These are phyloP conservation scores for Tyria jacobaeae DNA, from an alignment of 2,888 invertebrate genomes.

Conservation along the genomic window DNA sequence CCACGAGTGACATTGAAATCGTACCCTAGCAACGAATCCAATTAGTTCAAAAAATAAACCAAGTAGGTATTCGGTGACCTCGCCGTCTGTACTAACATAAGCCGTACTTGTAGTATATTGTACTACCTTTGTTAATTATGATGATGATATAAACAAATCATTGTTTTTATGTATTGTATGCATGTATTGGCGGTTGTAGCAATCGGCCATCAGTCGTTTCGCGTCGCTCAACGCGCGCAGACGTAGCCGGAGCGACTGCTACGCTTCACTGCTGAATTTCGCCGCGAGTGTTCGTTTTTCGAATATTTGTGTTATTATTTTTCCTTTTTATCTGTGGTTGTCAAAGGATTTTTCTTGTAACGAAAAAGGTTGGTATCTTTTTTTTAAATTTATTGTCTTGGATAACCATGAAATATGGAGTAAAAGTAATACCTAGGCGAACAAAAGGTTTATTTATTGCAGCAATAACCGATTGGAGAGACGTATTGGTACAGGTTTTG, in stretches of 20 bases:
- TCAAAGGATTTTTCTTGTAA: slow-evolving; percentile 72
- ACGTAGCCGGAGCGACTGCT: slow-evolving; percentile 46
- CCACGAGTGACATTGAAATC: slow-evolving; percentile 38
- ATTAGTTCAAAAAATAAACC: slow-evolving; percentile 25
- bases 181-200: slow-evolving; percentile 26
- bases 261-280: slow-evolving; percentile 36
- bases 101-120: slow-evolving; percentile 11
- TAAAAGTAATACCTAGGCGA: slow-evolving; percentile 20
- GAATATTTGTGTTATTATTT: slow-evolving; percentile 65
- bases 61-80: slow-evolving; percentile 34
- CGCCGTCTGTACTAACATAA: slow-evolving; percentile 22
- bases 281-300: slow-evolving; percentile 74
- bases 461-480: slow-evolving; percentile 17
- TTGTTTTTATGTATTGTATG: slow-evolving; percentile 43
- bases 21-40: slow-evolving; percentile 22
- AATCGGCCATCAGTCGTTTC: slow-evolving; percentile 60
- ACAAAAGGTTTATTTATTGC: slow-evolving; percentile 26
- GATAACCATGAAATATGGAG: slow-evolving; percentile 25
- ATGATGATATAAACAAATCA: slow-evolving; percentile 50
- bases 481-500: slow-evolving; percentile 14
- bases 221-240: slow-evolving; percentile 72
- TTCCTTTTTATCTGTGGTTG: slow-evolving; percentile 66
- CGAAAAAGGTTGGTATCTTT: slow-evolving; percentile 64
- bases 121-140: slow-evolving; percentile 48
- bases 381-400: slow-evolving; percentile 14